Evolutionary conservation across 2,797 vertebrate species (phyloP).

Genomic region (Pangasius larnaudii): DNA sequence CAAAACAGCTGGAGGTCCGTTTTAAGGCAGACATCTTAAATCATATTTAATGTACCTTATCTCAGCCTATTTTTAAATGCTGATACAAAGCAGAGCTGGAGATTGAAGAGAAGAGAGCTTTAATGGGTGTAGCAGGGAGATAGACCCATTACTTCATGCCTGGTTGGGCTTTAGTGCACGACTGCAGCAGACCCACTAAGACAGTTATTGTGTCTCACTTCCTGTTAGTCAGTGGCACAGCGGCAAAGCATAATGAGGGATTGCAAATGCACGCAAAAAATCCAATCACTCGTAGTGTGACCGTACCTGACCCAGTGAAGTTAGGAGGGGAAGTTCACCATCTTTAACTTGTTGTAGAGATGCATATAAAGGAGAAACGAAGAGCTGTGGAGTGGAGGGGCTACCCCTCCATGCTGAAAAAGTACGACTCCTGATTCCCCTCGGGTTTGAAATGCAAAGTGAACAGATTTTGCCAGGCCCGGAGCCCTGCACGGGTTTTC

Average conservation of each 20-base stretch:
- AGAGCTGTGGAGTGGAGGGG: conserved; percentile 65
- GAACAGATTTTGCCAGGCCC: conserved; percentile 76
- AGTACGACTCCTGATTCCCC: conserved; percentile 34
- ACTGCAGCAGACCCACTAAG: conserved; percentile 40
- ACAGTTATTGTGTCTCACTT: conserved; percentile 38
- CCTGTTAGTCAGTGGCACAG: conserved; percentile 18
- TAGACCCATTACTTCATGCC: conserved; percentile 44
- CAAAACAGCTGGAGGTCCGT: conserved; percentile 72
- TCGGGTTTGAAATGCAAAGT: conserved; percentile 78
- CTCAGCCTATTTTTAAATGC: conserved; percentile 70
- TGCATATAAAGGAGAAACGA: conserved; percentile 51
- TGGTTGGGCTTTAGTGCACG: conserved; percentile 51
- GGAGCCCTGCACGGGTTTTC: conserved; percentile 76
- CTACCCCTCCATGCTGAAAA: conserved; percentile 66
- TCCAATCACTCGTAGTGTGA: neutral
- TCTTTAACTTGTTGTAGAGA: conserved; percentile 43
- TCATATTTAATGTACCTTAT: conserved; percentile 75
- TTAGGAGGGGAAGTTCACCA: conserved; percentile 50
- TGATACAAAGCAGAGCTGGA: conserved; percentile 58
- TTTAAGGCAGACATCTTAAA: conserved; percentile 70
- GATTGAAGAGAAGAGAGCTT: conserved; percentile 47
- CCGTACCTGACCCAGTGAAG: conserved; percentile 27
- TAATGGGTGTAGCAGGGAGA: conserved; percentile 51
- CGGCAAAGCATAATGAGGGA: conserved; percentile 4
- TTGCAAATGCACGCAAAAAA: neutral